Percentiles rank a stretch among this genome's conserved stretches.
These are phyloP conservation scores for Pseudomyrmex cubaensis DNA, from an alignment of 1,140 invertebrate species.

Conservation along the genomic window DNA sequence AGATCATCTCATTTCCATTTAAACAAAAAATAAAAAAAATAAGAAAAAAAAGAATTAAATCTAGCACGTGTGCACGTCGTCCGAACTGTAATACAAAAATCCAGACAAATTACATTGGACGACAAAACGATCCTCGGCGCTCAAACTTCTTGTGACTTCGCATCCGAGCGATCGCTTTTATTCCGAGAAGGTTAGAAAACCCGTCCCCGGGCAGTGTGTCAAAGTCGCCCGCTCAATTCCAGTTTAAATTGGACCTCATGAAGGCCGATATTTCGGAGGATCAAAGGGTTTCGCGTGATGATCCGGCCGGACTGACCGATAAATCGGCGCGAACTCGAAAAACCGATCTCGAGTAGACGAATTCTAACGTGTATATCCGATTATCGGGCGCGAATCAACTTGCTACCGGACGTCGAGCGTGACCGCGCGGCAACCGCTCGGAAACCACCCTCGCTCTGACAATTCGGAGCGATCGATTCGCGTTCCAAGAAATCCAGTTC, in stretches of 20 bases:
- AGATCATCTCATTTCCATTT: slow-evolving; percentile 8
- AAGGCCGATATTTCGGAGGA: slow-evolving; percentile 7
- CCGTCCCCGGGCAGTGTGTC: not conserved
- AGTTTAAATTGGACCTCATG: not conserved
- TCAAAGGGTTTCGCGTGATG: slow-evolving; percentile 23
- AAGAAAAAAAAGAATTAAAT: not conserved
- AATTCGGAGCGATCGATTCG: slow-evolving; percentile 16
- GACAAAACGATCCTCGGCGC: slow-evolving; percentile 27
- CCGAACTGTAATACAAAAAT: slow-evolving; percentile 37
- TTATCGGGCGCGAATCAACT: slow-evolving; percentile 29
- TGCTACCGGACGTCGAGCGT: too few species aligned
- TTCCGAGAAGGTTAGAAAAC: not conserved
- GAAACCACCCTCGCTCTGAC: slow-evolving; percentile 3
- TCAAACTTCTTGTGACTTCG: slow-evolving; percentile 34
- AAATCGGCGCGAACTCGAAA: slow-evolving; percentile 36
- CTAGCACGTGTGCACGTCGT: slow-evolving; percentile 63
- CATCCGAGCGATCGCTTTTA: slow-evolving; percentile 29
- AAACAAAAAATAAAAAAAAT: slow-evolving; percentile 4
- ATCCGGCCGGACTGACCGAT: slow-evolving; percentile 24
- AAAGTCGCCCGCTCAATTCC: slow-evolving; percentile 14
- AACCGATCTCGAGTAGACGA: slow-evolving; percentile 29
- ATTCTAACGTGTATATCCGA: slow-evolving; percentile 37
- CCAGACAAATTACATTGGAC: slow-evolving; percentile 41
- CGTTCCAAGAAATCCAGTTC: slow-evolving; percentile 13
- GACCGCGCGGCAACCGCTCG: too few species aligned